Conservation (phyloP, 2,888 invertebrate species). For the Cephus pygmeus region DNA sequence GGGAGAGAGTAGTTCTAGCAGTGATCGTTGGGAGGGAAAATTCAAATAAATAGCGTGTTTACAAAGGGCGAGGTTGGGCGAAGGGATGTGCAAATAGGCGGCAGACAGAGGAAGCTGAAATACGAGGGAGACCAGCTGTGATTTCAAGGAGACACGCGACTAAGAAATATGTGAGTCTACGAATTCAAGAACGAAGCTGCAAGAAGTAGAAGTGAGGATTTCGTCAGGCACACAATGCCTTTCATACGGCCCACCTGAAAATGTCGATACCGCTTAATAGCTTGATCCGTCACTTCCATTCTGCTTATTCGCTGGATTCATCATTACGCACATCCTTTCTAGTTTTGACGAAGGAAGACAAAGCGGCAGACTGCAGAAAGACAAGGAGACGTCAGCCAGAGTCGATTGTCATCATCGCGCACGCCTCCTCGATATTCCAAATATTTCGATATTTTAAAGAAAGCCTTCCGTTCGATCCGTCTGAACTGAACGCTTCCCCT, state of each 20-base stretch:
- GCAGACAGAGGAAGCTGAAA: conserved; percentile 11
- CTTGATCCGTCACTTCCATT: too few relatives aligned
- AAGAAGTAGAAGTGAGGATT: not conserved
- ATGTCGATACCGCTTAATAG: too few relatives aligned
- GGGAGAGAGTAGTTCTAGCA: not conserved
- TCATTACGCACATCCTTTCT: too few relatives aligned
- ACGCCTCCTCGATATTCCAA: too few relatives aligned
- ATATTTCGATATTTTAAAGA: too few relatives aligned
- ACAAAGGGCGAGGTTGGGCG: not conserved
- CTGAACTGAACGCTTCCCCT: too few relatives aligned
- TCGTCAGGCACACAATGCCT: not conserved
- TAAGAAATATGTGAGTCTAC: not conserved
- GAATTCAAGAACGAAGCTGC: not conserved
- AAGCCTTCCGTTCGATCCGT: too few relatives aligned
- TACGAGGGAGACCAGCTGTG: conserved; percentile 10
- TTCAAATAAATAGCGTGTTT: conserved; percentile 7
- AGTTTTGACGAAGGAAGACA: too few relatives aligned
- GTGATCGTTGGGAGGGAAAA: not conserved
- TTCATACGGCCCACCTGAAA: not conserved
- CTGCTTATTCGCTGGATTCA: too few relatives aligned
- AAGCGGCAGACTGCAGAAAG: too few relatives aligned
- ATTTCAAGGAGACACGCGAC: conserved; percentile 14
- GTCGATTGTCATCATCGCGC: too few relatives aligned
- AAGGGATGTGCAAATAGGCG: conserved; percentile 10
- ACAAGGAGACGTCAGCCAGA: too few relatives aligned